Evolutionary conservation across 2,888 invertebrate species (phyloP), one percentile per base, ranked within the genome.

Genomic region (Drosophila antonietae): DNA sequence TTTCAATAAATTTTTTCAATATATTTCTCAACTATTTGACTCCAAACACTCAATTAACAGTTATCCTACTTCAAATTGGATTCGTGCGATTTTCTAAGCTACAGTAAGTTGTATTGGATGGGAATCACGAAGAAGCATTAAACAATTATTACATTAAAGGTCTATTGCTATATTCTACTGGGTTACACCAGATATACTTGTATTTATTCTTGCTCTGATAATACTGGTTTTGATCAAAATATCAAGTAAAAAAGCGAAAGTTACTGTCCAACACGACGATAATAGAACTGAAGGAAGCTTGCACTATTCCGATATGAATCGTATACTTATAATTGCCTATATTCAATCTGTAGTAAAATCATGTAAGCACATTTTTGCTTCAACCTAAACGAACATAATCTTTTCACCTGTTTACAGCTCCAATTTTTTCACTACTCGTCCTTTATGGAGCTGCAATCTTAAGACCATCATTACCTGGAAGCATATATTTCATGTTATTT

Each of bases 401-500:
- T 28, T n/a, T 39, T 43, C 14, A 33, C 0, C 4, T 33, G 15
- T 20, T 20, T 47, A 6, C 46, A 85, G 85, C 89, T 44, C 85
- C 88, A 0, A 55, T 85, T 14, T 83, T 83, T 60, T 58, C 81
- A 0, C 37, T 85, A 2, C 59, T 81, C 12, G 46, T 73, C 6
- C 52, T 85, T 0, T 83, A 61, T 41, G 55, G 87, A 51, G 81
- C 89, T 35, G 82, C 81, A 0, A 95, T 96, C 65, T 93, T 97
- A 89, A 94, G 95, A 43, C 98, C 98, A 1, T 97, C 97, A 47
- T 93, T 96, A 8, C 95, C 95, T 14, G 96, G 96, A 31, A 95
- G 95, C 3, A 93, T 97, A 18, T 98, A 98, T 92, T 98, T 97
- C 92, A 81, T 97, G 53, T 93, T 96, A 59, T 98, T 98, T 92